phyloP scores from a whole-genome alignment of 2,888 invertebrate genomes.

The Lycia hirtaria region DNA sequence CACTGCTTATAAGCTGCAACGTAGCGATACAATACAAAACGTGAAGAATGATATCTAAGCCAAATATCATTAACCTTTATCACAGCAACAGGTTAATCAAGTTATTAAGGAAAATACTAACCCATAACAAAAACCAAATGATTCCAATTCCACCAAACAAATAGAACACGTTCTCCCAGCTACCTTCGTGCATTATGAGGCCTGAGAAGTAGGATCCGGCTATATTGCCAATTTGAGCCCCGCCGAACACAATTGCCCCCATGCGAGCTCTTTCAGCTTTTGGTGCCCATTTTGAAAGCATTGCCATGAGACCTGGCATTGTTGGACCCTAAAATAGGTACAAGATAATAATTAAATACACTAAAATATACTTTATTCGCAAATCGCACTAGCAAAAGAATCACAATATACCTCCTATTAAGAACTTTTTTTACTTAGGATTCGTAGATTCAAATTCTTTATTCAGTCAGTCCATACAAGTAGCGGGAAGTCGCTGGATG shows the following conservation, averaged over 20 bases:
- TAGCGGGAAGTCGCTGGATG: no score
- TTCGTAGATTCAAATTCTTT: no score
- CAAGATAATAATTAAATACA: constrained; percentile 20
- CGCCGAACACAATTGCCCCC: constrained; percentile 86
- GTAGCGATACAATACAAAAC: neutral
- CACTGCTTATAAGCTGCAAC: no score
- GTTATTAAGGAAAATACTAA: constrained; percentile 46
- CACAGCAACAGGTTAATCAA: neutral
- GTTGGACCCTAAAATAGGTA: constrained; percentile 81
- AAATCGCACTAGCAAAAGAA: no score
- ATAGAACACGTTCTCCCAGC: constrained; percentile 86
- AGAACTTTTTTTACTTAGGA: no score
- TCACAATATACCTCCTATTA: no score
- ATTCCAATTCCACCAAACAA: constrained; percentile 83
- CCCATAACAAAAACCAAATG: constrained; percentile 82
- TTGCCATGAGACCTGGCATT: constrained; percentile 86
- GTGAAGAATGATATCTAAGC: neutral
- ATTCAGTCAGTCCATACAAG: no score
- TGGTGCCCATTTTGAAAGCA: constrained; percentile 87
- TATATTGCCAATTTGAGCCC: constrained; percentile 84
- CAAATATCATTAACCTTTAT: neutral
- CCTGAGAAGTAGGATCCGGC: constrained; percentile 83
- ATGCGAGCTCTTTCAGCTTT: constrained; percentile 83
- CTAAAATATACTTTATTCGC: no score
- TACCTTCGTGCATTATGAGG: constrained; percentile 76